Base-by-base conservation (phyloP, 2,888 invertebrate species). In the Endotricha flammealis region DNA sequence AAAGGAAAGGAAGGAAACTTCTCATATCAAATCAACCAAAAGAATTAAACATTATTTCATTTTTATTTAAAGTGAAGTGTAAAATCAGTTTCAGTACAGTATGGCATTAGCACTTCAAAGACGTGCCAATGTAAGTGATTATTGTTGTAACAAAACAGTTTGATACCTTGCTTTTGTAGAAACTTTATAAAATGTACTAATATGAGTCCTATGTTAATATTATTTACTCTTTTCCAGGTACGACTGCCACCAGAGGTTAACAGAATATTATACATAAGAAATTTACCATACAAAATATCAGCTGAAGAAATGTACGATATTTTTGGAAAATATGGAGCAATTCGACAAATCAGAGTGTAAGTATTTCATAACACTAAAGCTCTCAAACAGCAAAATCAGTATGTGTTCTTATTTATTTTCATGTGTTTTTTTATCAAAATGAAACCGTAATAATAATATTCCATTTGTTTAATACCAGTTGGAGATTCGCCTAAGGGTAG, bases 281-380 rank as follows among this genome's bases (percentile, higher is more conserved):
- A 99, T 85, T 88, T 99, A 42, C 99, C 99, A 0, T 99, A 99
- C 67, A 99, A 99, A 89, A 99, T 99, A 54, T 98, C 98, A 32
- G 97, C 96, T 4, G 99, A 99, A 80, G 99, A 99, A 91, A 99
- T 99, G 99, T 99, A 99, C 71, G 99, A 99, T 82, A 99, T 99
- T 47, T 99, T 99, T 89, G 99, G 99, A 10, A 99, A 99, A 88
- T 99, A 99, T 85, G 99, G 99, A 56, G 99, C 99, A 2, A 99
- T 99, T 49, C 87, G 99, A 56, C 99, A 99, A 86, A 99, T 99
- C 43, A 88, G 99, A 83, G 96, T 98, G 97, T 97, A 90, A 92
- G 95, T 72, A 37, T 13, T 9, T 11, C 10, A n/a, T n/a, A n/a
- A n/a, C n/a, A n/a, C n/a, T n/a, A n/a, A n/a, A n/a, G n/a, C n/a